Evolutionary conservation across 2,797 vertebrate species (phyloP), one percentile per base, ranked within the genome.

Genomic region (Poecilia wingei): DNA sequence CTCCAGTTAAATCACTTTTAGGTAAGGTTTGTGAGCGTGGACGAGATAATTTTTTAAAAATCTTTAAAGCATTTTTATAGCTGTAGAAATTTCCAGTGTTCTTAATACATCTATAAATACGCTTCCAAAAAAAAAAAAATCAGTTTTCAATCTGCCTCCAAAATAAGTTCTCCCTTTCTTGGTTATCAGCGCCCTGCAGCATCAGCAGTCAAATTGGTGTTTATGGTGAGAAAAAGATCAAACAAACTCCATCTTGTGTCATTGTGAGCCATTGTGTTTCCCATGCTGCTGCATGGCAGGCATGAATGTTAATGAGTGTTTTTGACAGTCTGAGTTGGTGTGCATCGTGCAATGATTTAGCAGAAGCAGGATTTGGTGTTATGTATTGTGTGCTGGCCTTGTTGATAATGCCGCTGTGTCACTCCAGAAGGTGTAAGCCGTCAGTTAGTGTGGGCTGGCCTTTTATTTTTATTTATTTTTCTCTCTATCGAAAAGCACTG

Each of bases 381-480:
- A 28, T 78, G 76, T 80, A 74, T 79, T 83, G 83, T 85, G 82
- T 7, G 6, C 75, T 51, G 79, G 82, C 82, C 78, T 84, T 74
- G 84, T 82, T 83, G 84, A 66, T 81, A 28, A 84, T 75, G 88
- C 86, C 86, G 80, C 85, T 81, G 84, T 87, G 84, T 89, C 79
- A 75, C 83, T 92, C 81, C 89, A 91, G 90, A 88, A 93, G 89
- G 91, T 93, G 90, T 84, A 78, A 88, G 84, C 81, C 89, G 82
- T 87, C 89, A 81, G 86, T 88, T 89, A 81, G 89, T 86, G 91
- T 87, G 88, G 90, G 88, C 81, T 70, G 88, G 76, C 43, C 83
- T 74, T 74, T 25, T 74, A 13, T 74, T 3, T 1, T 18, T 22
- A 66, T 16, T 28, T 6, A 12, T 69, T 61, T 83, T 39, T 39